phyloP scores from a whole-genome alignment of 2,797 vertebrate genomes.

The Novumbra hubbsi region DNA sequence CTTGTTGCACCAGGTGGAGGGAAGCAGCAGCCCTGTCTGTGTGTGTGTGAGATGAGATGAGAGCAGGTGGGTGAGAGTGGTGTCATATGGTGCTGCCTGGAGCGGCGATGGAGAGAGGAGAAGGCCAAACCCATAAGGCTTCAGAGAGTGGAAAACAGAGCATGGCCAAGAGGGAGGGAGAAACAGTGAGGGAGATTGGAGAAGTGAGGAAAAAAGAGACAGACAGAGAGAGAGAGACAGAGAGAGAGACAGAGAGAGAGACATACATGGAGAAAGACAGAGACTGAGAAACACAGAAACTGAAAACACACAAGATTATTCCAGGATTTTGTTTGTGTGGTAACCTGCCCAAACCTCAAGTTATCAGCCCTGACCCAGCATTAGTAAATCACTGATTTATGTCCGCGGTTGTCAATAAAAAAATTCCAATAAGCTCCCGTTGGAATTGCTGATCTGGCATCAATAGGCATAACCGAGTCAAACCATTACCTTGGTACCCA shows the following conservation, averaged over 20 bases:
- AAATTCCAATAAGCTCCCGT: background rate
- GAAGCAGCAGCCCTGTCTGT: background rate
- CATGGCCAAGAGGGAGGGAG: conserved; percentile 1
- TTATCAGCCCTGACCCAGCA: background rate
- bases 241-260: too few species aligned
- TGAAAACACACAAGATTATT: too few species aligned
- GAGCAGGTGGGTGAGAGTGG: conserved; percentile 41
- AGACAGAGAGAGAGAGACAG: too few species aligned
- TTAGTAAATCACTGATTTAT: background rate
- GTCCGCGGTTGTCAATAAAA: background rate
- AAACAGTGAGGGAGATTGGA: too few species aligned
- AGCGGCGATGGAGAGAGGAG: conserved; percentile 35
- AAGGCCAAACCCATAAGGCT: conserved; percentile 3
- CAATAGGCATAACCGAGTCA: background rate
- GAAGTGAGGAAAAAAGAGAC: too few species aligned
- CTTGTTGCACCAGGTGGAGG: conserved; percentile 31
- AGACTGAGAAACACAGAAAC: too few species aligned
- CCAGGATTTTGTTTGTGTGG: too few species aligned
- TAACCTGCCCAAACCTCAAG: too few species aligned
- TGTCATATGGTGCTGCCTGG: conserved; percentile 47
- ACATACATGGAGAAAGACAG: too few species aligned
- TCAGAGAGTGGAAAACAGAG: conserved; percentile 4
- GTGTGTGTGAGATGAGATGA: background rate
- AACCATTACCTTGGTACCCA: background rate
- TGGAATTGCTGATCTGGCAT: background rate